phyloP scores from a whole-genome alignment of 2,797 vertebrate species.

The Sciurus carolinensis region DNA sequence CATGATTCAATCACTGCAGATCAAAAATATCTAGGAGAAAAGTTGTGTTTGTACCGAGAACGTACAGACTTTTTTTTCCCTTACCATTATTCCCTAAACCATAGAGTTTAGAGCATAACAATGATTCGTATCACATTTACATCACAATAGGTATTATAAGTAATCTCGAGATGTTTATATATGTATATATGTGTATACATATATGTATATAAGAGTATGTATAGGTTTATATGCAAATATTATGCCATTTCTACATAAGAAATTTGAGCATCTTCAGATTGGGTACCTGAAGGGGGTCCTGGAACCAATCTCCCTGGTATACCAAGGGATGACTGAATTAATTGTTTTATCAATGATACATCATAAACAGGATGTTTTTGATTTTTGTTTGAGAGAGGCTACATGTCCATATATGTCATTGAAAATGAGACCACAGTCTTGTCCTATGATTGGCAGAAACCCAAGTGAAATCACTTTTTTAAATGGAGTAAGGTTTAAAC shows the following conservation, averaged over 20 bases:
- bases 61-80: neutral
- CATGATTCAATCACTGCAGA: neutral
- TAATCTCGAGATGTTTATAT: neutral
- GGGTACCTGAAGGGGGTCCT: neutral
- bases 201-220: neutral
- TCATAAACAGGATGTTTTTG: neutral
- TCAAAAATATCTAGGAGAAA: neutral
- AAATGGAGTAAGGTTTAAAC: constrained; percentile 44
- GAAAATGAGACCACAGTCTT: neutral
- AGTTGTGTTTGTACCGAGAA: neutral
- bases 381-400: neutral
- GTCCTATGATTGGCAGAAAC: constrained; percentile 8
- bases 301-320: neutral
- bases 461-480: constrained; percentile 7
- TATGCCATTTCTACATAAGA: neutral
- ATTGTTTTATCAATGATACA: neutral
- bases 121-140: neutral
- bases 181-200: too few species aligned
- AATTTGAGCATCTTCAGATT: neutral
- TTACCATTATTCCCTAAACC: neutral
- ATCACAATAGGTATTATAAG: neutral
- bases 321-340: neutral
- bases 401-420: neutral
- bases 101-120: neutral
- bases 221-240: neutral